These are phyloP conservation scores for Columbina picui DNA, from an alignment of 2,113 vertebrate genomes.

Conservation along the genomic window DNA sequence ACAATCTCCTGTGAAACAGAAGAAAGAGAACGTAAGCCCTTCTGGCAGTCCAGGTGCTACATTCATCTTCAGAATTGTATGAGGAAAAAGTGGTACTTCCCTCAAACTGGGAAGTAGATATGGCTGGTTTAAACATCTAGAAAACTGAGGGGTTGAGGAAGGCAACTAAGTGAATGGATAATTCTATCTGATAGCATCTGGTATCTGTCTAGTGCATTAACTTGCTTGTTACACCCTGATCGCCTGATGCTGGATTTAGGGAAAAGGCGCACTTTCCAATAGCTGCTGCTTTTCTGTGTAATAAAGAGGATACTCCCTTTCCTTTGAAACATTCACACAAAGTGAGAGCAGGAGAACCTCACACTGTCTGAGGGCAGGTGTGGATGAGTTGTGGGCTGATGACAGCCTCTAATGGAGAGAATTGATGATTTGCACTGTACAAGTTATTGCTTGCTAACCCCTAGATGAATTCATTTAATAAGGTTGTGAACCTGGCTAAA, in stretches of 20 bases:
- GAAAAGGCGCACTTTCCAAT: not conserved
- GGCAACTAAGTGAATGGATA: not conserved
- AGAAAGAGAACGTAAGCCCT: not conserved
- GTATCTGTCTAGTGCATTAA: not conserved
- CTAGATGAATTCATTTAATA: slow-evolving; percentile 37
- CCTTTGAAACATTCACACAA: not conserved
- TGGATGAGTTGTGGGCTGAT: not conserved
- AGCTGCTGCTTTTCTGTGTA: not conserved
- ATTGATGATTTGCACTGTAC: not conserved
- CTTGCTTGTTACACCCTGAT: not conserved
- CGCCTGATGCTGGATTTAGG: not conserved
- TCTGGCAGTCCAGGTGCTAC: not conserved
- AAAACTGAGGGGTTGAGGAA: not conserved
- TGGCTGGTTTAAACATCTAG: not conserved
- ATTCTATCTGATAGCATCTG: not conserved
- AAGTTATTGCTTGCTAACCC: slow-evolving; percentile 24
- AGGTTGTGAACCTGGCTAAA: slow-evolving; percentile 33
- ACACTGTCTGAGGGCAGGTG: rapidly evolving
- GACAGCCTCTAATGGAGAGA: not conserved
- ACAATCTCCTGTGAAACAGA: not conserved
- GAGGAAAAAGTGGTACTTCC: not conserved
- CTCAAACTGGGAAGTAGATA: not conserved
- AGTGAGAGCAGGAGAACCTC: not conserved
- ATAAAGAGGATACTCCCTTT: not conserved
- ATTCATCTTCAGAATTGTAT: not conserved